Evolutionary conservation across 2,113 vertebrate genomes (phyloP), one percentile per base, ranked within the genome.

Genomic region (Rhombomys opimus): DNA sequence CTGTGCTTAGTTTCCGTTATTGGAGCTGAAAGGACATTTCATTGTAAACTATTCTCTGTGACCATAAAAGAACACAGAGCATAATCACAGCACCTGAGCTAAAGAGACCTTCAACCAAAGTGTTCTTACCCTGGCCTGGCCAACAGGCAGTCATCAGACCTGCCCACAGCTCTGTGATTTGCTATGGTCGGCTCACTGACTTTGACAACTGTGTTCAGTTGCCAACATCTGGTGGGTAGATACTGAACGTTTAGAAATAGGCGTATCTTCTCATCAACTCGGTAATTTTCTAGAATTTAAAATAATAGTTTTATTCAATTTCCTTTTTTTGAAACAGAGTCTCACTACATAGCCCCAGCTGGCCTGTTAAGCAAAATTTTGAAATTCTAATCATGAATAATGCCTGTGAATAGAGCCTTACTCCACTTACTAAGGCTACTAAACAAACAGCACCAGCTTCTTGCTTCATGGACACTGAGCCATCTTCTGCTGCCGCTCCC

Each of bases 41-140:
- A 72, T 84, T 65, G 70, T 50, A 35, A 91, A 91, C 68, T 84
- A 41, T 91, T 88, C 14, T 95, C 72, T 68, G 25, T 81, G 77
- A 95, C 50, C 61, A 78, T 76, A 87, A 72, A 95, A 59, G 27
- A 96, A 93, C 80, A 57, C 41, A 95, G 54, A 92, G 96, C 32
- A 94, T 52, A 94, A 87, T 14, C 63, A 87, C 0, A 72, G 30
- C 75, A 72, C 41, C 61, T 92, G 90, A 75, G 25, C 63, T 85
- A 27, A 61, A 82, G 95, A 89, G 76, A 35, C 4, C 75, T 92
- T 93, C 52, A 70, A 78, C 6, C 67, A 70, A 94, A 85, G 50
- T 81, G 38, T 15, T 38, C 13, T 41, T 93, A 57, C 25, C 18
- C 67, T 14, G 81, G 72, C 11, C 17, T 93, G 41, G 70, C 54